Evolutionary conservation across 2,888 invertebrate species (phyloP), one percentile per base, ranked within the genome.

Genomic region (Pristionchus entomophagus): DNA sequence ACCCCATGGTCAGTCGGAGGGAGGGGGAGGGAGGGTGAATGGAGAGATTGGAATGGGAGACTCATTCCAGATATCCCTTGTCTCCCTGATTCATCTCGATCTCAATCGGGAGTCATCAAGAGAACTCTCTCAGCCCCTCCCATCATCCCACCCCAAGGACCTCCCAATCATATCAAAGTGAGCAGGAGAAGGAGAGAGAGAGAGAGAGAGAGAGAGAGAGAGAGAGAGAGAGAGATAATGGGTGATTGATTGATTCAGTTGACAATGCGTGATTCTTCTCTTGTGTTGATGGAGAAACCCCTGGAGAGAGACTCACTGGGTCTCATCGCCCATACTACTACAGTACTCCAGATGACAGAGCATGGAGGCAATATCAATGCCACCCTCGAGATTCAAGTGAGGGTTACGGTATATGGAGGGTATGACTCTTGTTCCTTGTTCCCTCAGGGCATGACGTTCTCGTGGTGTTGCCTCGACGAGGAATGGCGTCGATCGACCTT

Each of bases 231-330:
- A n/a, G n/a, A n/a, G n/a, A n/a, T n/a, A n/a, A n/a, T n/a, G n/a
- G 26, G 14, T 26, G 12, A 35, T 69, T 38, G 65, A 19, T 35
- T 8, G 1, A 29, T 80, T 80, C 59, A 82, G 82, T 51, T 82
- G 59, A 82, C 82, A 14, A 82, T 98, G 41, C 97, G 97, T 0
- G 97, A 98, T 94, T 98, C 97, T 5, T 98, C 99, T 94, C 95
- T 99, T 86, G 97, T 99, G 51, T 95, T 98, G 53, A 96, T 99
- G 0, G 98, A 99, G 94, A 96, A 98, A 94, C 96, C 96, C 0
- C 96, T 97, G 0, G 95, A 96, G 26, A 95, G 96, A 95, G 97
- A 98, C 94, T 97, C 97, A 0, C 97, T 97, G 94, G 97, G 98
- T 0, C 96, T 99, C 19, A 97, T 99, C 17, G 90, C 89, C 4